Conservation (phyloP, 2,888 invertebrate species). For the Drosophila picticornis region DNA sequence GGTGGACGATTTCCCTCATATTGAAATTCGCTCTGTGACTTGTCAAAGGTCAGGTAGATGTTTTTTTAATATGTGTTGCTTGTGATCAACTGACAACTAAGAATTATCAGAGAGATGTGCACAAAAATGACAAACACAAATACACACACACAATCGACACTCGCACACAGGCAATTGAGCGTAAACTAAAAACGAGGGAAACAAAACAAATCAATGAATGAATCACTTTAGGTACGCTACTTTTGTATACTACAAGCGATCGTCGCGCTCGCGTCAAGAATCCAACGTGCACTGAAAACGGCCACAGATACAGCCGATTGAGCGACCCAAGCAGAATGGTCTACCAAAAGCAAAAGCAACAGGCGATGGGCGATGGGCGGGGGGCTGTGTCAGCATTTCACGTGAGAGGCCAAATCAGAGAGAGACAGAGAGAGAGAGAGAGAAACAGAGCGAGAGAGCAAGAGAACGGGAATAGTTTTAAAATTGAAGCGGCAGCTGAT, state of each 20-base stretch:
- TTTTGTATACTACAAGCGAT: constrained; percentile 51
- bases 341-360: constrained; percentile 6
- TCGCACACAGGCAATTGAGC: constrained; percentile 14
- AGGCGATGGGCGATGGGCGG: constrained; percentile 18
- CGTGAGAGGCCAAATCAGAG: constrained; percentile 14
- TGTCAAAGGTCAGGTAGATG: constrained; percentile 46
- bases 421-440: constrained; percentile 2
- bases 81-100: constrained; percentile 29
- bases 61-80: constrained; percentile 4
- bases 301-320: constrained; percentile 31
- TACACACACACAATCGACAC: constrained; percentile 19
- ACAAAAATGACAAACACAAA: constrained; percentile 3
- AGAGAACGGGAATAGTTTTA: constrained; percentile 35
- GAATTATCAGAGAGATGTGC: constrained; percentile 22
- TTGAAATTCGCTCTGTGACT: constrained; percentile 55
- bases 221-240: constrained; percentile 31
- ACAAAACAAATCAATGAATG: constrained; percentile 30
- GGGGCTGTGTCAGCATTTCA: constrained; percentile 45
- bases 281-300: constrained; percentile 68
- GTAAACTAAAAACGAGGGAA: constrained; percentile 21
- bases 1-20: constrained; percentile 97
- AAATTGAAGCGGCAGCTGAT: constrained; percentile 51
- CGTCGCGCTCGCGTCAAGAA: constrained; percentile 74
- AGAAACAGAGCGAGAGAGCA: constrained; percentile 1
- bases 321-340: constrained; percentile 53